A percentile compares a stretch with the other conserved stretches of the same genome.
Evolutionary conservation across 1,140 invertebrate genomes (phyloP).

Genomic region (Meteorus sp.): DNA sequence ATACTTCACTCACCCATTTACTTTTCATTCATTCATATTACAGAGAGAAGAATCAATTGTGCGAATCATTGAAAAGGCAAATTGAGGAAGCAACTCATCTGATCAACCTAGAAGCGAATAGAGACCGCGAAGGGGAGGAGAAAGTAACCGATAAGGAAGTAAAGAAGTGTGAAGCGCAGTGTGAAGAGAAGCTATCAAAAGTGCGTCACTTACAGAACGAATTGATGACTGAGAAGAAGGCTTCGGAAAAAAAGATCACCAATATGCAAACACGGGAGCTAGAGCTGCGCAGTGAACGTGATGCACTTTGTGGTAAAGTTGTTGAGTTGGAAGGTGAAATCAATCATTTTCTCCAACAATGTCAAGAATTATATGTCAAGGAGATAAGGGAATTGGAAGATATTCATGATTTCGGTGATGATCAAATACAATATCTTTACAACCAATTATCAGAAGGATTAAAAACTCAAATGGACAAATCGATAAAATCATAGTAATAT

Average conservation of each 20-base stretch:
- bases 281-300: conserved; percentile 1
- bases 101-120: not conserved
- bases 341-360: conserved; percentile 1
- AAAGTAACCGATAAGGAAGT: conserved; percentile 3
- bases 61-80: not conserved
- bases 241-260: conserved; percentile 1
- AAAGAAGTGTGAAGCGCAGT: conserved; percentile 14
- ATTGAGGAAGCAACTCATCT: not conserved
- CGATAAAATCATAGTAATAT: too few species aligned
- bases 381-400: not conserved
- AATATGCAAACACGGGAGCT: not conserved
- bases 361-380: conserved; percentile 9
- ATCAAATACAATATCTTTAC: not conserved
- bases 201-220: conserved; percentile 8
- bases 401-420: not conserved
- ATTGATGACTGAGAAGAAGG: conserved; percentile 16
- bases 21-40: too few species aligned
- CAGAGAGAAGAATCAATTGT: not conserved
- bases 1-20: too few species aligned
- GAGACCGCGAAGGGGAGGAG: not conserved
- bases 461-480: too few species aligned
- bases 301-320: not conserved
- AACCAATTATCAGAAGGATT: not conserved
- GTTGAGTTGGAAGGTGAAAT: not conserved
- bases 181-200: conserved; percentile 9